phyloP scores from a whole-genome alignment of 35 echinoderm and acorn worm genomes.

The Heliocidaris erythrogramma region DNA sequence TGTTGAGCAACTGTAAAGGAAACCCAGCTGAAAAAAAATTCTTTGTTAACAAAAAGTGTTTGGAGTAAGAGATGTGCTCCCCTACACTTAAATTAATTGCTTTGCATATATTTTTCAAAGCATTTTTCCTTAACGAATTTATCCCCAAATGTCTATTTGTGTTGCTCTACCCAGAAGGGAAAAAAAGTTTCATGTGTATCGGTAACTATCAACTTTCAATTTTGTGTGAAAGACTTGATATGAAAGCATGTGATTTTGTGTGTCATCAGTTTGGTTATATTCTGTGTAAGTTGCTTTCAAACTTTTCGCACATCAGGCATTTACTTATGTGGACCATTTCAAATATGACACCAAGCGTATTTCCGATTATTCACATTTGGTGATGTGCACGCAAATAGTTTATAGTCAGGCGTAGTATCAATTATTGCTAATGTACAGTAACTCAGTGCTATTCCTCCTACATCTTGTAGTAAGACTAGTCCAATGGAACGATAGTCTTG shows the following conservation, averaged over 20 bases:
- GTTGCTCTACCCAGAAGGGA: too few species aligned
- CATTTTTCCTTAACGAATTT: too few species aligned
- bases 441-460: not conserved
- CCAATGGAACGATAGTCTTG: not conserved
- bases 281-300: not conserved
- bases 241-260: not conserved
- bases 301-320: not conserved
- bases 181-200: too few species aligned
- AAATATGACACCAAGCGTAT: not conserved
- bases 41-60: too few species aligned
- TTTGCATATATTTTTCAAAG: too few species aligned
- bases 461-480: not conserved
- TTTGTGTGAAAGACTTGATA: not conserved
- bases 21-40: too few species aligned
- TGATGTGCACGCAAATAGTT: not conserved
- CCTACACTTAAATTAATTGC: too few species aligned
- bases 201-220: too few species aligned
- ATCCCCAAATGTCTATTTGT: too few species aligned
- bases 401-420: not conserved
- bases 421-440: not conserved
- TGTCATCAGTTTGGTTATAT: not conserved
- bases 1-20: too few species aligned
- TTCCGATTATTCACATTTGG: not conserved
- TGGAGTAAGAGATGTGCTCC: too few species aligned
- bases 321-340: not conserved